Evolutionary conservation across 2,797 vertebrate genomes (phyloP).

Genomic region (Myotis planiceps): DNA sequence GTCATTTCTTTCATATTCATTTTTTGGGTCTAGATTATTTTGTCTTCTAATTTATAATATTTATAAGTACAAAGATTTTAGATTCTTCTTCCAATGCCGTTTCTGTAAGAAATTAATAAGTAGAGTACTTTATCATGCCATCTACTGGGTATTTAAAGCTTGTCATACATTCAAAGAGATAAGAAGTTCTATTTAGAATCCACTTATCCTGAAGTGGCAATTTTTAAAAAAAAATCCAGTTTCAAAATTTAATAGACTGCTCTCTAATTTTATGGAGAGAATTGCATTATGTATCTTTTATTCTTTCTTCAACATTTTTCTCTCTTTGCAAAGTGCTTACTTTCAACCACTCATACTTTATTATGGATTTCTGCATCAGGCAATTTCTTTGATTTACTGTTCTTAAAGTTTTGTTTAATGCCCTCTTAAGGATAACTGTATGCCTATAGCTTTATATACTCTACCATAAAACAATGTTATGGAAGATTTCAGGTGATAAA

Average conservation of each 20-base stretch:
- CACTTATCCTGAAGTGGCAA: background rate
- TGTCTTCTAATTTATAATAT: constrained; percentile 19
- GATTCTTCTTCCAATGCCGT: background rate
- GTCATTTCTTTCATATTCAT: background rate
- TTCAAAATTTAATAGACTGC: background rate
- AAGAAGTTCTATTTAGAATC: background rate
- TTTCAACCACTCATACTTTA: background rate
- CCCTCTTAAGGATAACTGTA: background rate
- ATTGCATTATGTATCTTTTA: background rate
- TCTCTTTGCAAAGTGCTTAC: background rate
- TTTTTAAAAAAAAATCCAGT: background rate
- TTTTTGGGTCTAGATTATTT: background rate
- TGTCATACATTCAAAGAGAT: background rate
- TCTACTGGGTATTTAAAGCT: background rate
- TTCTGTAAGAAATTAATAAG: background rate
- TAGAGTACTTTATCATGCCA: background rate
- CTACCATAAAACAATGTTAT: background rate
- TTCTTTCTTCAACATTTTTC: background rate
- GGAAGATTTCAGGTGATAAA: background rate
- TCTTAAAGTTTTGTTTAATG: background rate
- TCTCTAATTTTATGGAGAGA: background rate
- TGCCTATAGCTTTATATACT: background rate
- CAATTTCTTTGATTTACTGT: background rate
- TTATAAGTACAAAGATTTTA: background rate
- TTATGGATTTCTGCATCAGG: background rate